Conservation (phyloP, 2,888 invertebrate genomes). For the Entomobrya multifasciata region DNA sequence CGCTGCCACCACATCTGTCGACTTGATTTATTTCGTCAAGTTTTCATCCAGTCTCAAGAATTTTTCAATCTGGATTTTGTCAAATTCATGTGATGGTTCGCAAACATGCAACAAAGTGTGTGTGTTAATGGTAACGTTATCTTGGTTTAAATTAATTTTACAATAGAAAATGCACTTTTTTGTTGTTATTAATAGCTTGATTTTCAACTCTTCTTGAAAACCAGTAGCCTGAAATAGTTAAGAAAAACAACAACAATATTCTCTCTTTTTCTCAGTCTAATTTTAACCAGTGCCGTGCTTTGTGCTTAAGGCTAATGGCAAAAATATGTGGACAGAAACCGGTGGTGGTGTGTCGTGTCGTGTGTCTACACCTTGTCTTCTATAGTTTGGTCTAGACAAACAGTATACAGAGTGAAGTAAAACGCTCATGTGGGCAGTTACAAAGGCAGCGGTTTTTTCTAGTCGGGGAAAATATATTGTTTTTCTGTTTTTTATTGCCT, state of each 20-base stretch:
- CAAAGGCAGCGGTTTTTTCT: not conserved
- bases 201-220: too few species aligned
- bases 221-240: too few species aligned
- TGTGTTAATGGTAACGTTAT: not conserved
- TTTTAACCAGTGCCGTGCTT: not conserved
- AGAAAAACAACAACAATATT: too few species aligned
- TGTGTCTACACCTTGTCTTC: too few species aligned
- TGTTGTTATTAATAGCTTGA: too few species aligned
- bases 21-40: constrained; percentile 69
- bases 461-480: not conserved
- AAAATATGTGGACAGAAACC: constrained; percentile 4
- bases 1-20: constrained; percentile 35
- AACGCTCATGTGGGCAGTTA: not conserved
- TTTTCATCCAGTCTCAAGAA: constrained; percentile 66
- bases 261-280: too few species aligned
- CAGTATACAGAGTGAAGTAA: not conserved
- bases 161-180: not conserved
- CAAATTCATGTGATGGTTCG: constrained; percentile 37
- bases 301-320: not conserved
- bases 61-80: constrained; percentile 73
- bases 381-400: not conserved
- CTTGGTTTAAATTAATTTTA: not conserved
- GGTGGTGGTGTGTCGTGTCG: not conserved
- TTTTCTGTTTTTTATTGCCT: constrained; percentile 7
- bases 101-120: constrained; percentile 2